phyloP scores from a whole-genome alignment of 2,888 invertebrate species.

The Diadegma fenestrale region DNA sequence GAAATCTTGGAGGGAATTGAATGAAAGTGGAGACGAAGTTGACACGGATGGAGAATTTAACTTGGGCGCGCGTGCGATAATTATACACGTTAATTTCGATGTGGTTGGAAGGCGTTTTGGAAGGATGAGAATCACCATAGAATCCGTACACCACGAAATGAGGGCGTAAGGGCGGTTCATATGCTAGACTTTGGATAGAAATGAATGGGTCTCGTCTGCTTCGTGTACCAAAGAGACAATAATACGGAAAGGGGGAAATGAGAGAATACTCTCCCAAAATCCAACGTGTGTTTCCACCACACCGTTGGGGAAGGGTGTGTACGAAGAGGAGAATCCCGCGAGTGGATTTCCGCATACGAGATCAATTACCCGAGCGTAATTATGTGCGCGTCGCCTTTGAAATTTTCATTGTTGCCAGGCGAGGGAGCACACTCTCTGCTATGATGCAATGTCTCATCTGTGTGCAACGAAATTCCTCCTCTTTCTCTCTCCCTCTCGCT shows the following conservation, averaged over 20 bases:
- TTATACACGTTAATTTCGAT: constrained; percentile 56
- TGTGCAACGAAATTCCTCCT: constrained; percentile 46
- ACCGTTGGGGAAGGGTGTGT: neutral
- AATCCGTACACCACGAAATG: constrained; percentile 1
- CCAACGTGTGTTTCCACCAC: constrained; percentile 2
- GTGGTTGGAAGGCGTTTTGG: constrained; percentile 30
- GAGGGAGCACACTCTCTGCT: constrained; percentile 38
- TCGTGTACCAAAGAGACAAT: constrained; percentile 5
- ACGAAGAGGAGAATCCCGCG: constrained; percentile 38
- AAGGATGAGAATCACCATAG: constrained; percentile 13
- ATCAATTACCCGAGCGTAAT: constrained; percentile 70
- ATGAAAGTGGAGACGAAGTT: constrained; percentile 18
- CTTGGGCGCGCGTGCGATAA: constrained; percentile 7
- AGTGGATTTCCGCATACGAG: constrained; percentile 68
- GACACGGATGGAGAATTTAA: constrained; percentile 3
- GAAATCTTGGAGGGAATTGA: constrained; percentile 38
- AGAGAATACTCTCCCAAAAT: constrained; percentile 13
- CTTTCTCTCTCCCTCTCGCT: neutral
- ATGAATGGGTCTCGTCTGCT: constrained; percentile 26
- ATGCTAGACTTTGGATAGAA: neutral
- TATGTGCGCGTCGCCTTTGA: constrained; percentile 66
- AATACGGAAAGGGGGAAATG: neutral
- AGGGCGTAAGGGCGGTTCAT: neutral
- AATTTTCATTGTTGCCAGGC: constrained; percentile 70
- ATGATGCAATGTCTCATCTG: constrained; percentile 24